phyloP scores from a whole-genome alignment of 2,888 invertebrate genomes.

The Capitulum mitella region DNA sequence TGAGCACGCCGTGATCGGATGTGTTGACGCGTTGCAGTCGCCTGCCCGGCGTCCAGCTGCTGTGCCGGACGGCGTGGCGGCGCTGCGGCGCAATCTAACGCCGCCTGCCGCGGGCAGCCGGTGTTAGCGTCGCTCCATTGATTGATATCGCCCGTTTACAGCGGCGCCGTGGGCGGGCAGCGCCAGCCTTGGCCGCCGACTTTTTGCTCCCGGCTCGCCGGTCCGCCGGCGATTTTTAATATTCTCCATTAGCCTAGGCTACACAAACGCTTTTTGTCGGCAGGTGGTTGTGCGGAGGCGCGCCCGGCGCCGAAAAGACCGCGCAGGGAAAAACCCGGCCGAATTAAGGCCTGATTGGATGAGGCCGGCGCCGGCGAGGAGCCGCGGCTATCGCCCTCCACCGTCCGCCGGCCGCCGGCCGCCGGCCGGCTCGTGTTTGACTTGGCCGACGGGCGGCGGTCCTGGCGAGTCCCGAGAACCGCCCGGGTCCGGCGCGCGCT shows the following conservation, averaged over 20 bases:
- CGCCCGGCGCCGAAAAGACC: not conserved
- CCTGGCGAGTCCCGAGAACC: too few relatives aligned
- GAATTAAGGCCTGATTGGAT: slow-evolving; percentile 1
- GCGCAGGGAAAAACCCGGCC: not conserved
- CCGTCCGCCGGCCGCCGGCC: not conserved
- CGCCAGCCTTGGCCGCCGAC: not conserved
- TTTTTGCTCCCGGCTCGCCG: not conserved
- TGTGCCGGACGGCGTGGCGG: not conserved
- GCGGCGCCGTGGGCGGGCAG: not conserved
- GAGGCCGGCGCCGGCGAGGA: too few relatives aligned
- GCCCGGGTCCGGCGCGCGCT: too few relatives aligned
- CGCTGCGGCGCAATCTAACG: not conserved
- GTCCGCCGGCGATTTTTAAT: not conserved
- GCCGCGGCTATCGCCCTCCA: too few relatives aligned
- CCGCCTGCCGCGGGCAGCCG: not conserved
- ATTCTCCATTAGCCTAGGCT: not conserved
- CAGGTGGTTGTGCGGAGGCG: not conserved
- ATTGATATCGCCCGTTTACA: not conserved
- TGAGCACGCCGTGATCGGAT: too few relatives aligned
- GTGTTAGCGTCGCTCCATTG: not conserved
- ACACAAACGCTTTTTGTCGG: not conserved
- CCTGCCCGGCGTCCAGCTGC: not conserved
- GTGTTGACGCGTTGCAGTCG: not conserved
- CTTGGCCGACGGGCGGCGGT: not conserved
- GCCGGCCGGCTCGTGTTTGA: not conserved